phyloP scores from a whole-genome alignment of 1,140 invertebrate species.

The Drosophila auraria region DNA sequence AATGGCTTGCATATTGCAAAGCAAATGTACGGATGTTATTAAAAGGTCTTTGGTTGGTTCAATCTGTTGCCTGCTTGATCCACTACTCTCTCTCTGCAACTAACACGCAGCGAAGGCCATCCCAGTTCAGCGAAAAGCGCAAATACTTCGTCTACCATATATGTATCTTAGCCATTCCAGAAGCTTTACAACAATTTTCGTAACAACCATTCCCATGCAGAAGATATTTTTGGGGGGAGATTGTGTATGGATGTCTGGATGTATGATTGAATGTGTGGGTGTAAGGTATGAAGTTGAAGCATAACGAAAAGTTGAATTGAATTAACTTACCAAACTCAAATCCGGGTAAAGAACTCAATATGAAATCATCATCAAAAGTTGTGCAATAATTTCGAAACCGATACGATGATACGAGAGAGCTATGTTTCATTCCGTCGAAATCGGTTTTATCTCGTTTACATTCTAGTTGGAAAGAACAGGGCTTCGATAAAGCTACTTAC shows the following conservation, averaged over 20 bases:
- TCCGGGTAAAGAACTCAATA: conserved; percentile 28
- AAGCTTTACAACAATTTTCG: conserved; percentile 65
- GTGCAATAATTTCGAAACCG: conserved; percentile 15
- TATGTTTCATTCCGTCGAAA: background rate
- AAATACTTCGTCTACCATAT: conserved; percentile 20
- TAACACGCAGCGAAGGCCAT: conserved; percentile 18
- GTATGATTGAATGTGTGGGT: background rate
- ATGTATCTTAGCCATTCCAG: conserved; percentile 34
- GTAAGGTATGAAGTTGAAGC: background rate
- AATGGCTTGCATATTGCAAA: too few relatives aligned
- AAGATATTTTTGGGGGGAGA: conserved; percentile 14
- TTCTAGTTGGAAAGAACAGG: conserved; percentile 3
- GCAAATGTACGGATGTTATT: too few relatives aligned
- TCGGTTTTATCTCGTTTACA: background rate
- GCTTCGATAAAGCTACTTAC: conserved; percentile 1
- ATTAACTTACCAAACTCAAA: conserved; percentile 48
- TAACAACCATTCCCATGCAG: conserved; percentile 74
- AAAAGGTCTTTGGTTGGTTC: background rate
- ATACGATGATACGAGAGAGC: conserved; percentile 3
- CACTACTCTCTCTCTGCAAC: conserved; percentile 44
- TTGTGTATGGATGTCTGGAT: conserved; percentile 13
- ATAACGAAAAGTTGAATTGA: conserved; percentile 11
- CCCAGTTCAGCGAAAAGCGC: conserved; percentile 28
- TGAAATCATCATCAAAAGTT: conserved; percentile 30
- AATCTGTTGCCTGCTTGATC: conserved; percentile 21